Evolutionary conservation across 2,888 invertebrate species (phyloP), one percentile per base, ranked within the genome.

Genomic region (Ctena decussata): DNA sequence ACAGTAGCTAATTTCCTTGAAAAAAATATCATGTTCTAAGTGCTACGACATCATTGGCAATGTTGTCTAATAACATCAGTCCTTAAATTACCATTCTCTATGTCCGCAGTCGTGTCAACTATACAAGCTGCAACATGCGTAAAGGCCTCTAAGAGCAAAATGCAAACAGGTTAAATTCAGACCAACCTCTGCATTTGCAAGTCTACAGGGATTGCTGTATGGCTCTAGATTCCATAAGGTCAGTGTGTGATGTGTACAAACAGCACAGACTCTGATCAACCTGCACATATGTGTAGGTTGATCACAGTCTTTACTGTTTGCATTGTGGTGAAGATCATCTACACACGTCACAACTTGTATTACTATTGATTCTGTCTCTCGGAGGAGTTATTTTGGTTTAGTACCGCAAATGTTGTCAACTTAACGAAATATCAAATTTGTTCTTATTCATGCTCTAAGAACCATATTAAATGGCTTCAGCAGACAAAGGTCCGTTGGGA

Each of bases 401-500:
- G 32, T 30, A 35, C 32, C 65, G 35, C 35, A 65, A 65, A 65
- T 35, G 65, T 12, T 30, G 35, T 35, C 65, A 65, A 65, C 65
- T 65, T 30, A 65, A 30, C 32, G 30, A 35, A 65, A 65, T 65
- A 65, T 65, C 35, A 35, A 21, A 65, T 65, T 35, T 65, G 65
- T 65, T 65, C 65, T 65, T 65, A 65, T 65, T 65, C 65, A 65
- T 65, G 65, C 65, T 65, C 65, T 65, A 65, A 24, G 24, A 35
- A 24, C 11, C 65, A 65, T 65, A 12, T 18, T 60, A 24, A 60
- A 60, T 27, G 8, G 60, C 60, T 60, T 18, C 27, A 6, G 30
- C 27, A 6, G 2, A 30, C 60, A 60, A 60, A 60, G 6, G 3
- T 60, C 60, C 60, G 27, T 60, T 8, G 60, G 27, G 60, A 60